Evolutionary conservation across 2,888 invertebrate genomes (phyloP).

Genomic region (Auanema freiburgensis): DNA sequence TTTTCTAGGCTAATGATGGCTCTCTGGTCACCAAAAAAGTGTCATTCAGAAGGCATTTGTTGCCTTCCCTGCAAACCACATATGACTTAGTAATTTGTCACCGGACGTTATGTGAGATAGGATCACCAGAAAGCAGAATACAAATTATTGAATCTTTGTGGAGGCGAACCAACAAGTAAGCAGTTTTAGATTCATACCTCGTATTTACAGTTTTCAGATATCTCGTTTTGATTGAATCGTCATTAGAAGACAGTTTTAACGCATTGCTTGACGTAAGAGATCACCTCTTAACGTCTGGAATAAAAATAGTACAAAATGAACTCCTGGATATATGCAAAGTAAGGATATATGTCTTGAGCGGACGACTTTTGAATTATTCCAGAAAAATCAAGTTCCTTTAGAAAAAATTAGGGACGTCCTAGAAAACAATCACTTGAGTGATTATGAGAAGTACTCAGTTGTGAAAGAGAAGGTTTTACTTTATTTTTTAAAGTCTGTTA

Average conservation of each 20-base stretch:
- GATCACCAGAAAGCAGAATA: conserved; percentile 45
- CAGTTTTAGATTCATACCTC: not conserved
- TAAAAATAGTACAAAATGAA: not conserved
- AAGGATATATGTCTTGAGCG: no score
- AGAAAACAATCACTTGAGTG: conserved; percentile 34
- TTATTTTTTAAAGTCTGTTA: no score
- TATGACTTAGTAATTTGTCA: conserved; percentile 61
- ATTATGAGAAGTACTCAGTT: conserved; percentile 50
- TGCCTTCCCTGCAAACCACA: conserved; percentile 51
- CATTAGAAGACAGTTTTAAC: conserved; percentile 69
- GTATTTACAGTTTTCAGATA: conserved; percentile 34
- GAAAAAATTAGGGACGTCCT: conserved; percentile 31
- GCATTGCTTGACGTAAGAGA: conserved; percentile 83
- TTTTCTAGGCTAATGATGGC: conserved; percentile 19
- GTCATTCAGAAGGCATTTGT: conserved; percentile 49
- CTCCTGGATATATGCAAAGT: not conserved
- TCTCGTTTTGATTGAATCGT: conserved; percentile 57
- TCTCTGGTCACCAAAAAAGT: conserved; percentile 48
- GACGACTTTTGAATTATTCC: conserved; percentile 1
- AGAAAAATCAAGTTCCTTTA: not conserved
- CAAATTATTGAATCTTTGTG: conserved; percentile 51
- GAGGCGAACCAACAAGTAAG: conserved; percentile 53
- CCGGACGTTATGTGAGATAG: conserved; percentile 51
- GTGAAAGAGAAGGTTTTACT: conserved; percentile 41
- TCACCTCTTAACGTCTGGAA: conserved; percentile 73